Percentiles rank a stretch among this genome's conserved stretches.
Conservation (phyloP, 2,888 invertebrate genomes). For the Pollenia amentaria region DNA sequence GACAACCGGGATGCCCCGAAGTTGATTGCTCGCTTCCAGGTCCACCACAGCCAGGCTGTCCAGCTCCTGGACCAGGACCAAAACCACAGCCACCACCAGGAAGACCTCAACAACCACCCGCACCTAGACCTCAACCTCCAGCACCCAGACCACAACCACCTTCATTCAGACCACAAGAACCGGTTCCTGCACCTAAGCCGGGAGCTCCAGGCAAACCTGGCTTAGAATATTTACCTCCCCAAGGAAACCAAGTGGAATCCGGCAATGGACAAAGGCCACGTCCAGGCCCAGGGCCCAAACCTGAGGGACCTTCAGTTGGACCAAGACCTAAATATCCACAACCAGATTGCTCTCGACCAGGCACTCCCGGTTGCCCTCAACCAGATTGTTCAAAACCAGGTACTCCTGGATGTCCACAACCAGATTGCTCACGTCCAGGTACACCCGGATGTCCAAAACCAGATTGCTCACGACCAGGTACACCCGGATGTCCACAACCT, state of each 20-base stretch:
- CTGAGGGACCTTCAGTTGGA: slow-evolving; percentile 52
- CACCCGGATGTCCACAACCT: slow-evolving; percentile 48
- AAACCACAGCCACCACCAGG: slow-evolving; percentile 40
- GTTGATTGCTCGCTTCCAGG: too few relatives aligned
- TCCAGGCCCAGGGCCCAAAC: slow-evolving; percentile 39
- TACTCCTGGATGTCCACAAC: slow-evolving; percentile 39
- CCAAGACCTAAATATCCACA: slow-evolving; percentile 73
- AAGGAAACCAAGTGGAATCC: slow-evolving; percentile 74
- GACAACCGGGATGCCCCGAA: slow-evolving; percentile 45
- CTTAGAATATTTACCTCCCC: slow-evolving; percentile 75
- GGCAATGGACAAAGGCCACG: slow-evolving; percentile 63
- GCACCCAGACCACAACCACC: slow-evolving; percentile 51
- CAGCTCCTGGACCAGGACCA: slow-evolving; percentile 61
- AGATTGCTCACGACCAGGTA: slow-evolving; percentile 43
- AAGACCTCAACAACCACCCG: slow-evolving; percentile 37
- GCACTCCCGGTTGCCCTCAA: slow-evolving; percentile 52
- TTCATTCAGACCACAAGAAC: slow-evolving; percentile 46
- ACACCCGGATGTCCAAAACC: slow-evolving; percentile 53
- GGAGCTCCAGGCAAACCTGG: slow-evolving; percentile 67
- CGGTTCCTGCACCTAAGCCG: slow-evolving; percentile 66
- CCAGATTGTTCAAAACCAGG: slow-evolving; percentile 58
- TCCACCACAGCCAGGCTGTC: slow-evolving; percentile 22
- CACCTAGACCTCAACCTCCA: slow-evolving; percentile 50
- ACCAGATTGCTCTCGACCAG: slow-evolving; percentile 59
- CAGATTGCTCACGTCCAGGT: slow-evolving; percentile 47